Conservation (phyloP, 2,113 vertebrate species). For the Planiliza haematocheilus region DNA sequence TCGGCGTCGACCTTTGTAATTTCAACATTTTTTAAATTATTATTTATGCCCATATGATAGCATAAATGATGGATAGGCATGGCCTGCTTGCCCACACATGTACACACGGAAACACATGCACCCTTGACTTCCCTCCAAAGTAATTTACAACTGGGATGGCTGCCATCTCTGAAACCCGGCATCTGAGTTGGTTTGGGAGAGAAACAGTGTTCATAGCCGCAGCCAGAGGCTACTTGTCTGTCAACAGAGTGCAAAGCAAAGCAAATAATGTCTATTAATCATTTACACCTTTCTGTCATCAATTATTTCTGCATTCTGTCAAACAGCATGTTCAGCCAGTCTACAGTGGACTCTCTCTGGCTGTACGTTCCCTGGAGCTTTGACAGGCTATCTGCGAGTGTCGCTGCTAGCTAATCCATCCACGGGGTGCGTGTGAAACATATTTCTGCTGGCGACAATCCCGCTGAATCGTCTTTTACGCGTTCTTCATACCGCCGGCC, state of each 20-base stretch:
- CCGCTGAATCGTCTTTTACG: constrained; percentile 35
- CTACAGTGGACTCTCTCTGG: constrained; percentile 1
- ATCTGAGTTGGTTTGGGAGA: constrained; percentile 58
- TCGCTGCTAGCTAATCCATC: constrained; percentile 41
- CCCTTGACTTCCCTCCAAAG: constrained; percentile 75
- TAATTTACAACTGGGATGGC: constrained; percentile 73
- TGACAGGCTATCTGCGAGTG: constrained; percentile 17
- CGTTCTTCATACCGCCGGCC: constrained; percentile 34
- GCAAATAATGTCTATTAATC: constrained; percentile 62
- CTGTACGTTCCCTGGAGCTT: not conserved
- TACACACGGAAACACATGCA: constrained; percentile 31
- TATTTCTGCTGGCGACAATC: constrained; percentile 43
- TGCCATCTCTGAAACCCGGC: constrained; percentile 70
- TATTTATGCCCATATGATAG: not conserved
- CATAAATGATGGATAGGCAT: constrained; percentile 35
- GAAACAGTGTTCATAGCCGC: constrained; percentile 26
- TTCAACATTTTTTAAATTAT: constrained; percentile 9
- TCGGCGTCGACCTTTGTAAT: constrained; percentile 31
- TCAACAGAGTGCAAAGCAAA: constrained; percentile 55
- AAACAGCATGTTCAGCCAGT: constrained; percentile 22
- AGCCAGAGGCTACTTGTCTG: constrained; percentile 57
- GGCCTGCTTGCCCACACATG: constrained; percentile 10
- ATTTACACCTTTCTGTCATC: constrained; percentile 50
- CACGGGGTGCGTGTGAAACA: constrained; percentile 33
- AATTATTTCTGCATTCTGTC: constrained; percentile 39